Evolutionary conservation across 2,797 vertebrate species (phyloP), one percentile per base, ranked within the genome.

Genomic region (Sebastes umbrosus): DNA sequence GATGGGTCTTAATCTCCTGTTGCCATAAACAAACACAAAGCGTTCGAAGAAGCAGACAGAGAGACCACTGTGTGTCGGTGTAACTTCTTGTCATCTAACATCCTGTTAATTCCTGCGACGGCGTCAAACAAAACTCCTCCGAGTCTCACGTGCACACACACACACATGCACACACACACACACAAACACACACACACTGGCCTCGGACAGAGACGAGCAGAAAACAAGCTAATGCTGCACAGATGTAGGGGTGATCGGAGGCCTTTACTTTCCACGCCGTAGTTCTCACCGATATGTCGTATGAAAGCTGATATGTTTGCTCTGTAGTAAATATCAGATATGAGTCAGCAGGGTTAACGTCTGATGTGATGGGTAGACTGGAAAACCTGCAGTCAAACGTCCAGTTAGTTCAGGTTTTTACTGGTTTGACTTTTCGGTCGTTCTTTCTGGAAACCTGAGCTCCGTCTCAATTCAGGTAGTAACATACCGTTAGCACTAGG

Each of bases 91-190:
- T 92, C 69, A 50, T 89, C 76, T 68, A 73, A 86, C 85, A 90
- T 91, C 89, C 86, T 90, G 86, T 88, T 91, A 91, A 91, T 80
- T 87, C 89, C 87, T 85, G 60, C n/a, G n/a, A 88, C 63, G 22
- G n/a, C 81, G 59, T 88, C 83, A 84, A 83, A 84, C 80, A 73
- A 69, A 90, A 80, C 74, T 87, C 80, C 66, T 85, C 80, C 0
- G 73, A 75, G 86, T 76, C 70, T 1, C 60, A 34, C 46, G 24
- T 43, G 46, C 72, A 50, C 60, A 60, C 59, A 68, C 36, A 64
- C 54, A 54, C 59, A 68, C 36, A 64, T 12, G 11, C 29, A 18
- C 36, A 18, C 74, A 66, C 31, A 31, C 59, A 58, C n/a, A 34
- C 16, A 20, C 27, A 57, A 59, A 2, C 50, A 29, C 31, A 50